These are phyloP conservation scores for Meiosimyza platycephala DNA, from an alignment of 2,888 invertebrate species.

Conservation along the genomic window DNA sequence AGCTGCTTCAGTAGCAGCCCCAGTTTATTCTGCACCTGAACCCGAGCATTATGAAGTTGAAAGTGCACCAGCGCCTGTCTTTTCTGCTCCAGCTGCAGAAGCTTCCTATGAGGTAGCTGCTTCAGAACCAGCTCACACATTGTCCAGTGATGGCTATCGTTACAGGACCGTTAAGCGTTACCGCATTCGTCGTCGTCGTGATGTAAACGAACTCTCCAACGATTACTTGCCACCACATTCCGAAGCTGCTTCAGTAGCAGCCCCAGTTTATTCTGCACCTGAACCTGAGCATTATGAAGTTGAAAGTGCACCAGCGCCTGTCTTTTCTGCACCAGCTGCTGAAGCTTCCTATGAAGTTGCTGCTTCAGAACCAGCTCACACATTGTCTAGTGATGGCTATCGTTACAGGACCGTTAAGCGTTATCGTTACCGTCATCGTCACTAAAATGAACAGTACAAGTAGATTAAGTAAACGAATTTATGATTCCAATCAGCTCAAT, in stretches of 20 bases:
- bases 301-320: constrained; percentile 19
- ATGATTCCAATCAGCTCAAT: not conserved
- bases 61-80: constrained; percentile 17
- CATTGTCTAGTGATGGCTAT: constrained; percentile 34
- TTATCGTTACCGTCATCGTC: constrained; percentile 32
- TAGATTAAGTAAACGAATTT: not conserved
- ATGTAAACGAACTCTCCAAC: constrained; percentile 25
- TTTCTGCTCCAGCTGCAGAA: constrained; percentile 32
- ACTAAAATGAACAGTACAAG: constrained; percentile 32
- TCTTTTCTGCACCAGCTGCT: not conserved
- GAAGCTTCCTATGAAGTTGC: constrained; percentile 26
- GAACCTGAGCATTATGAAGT: constrained; percentile 5
- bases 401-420: constrained; percentile 35
- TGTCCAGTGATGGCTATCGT: constrained; percentile 33
- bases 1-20: constrained; percentile 23
- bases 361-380: constrained; percentile 34
- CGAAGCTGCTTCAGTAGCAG: constrained; percentile 15
- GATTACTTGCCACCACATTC: constrained; percentile 22
- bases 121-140: constrained; percentile 33
- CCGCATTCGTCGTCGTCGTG: constrained; percentile 37
- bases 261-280: constrained; percentile 22
- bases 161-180: constrained; percentile 33
- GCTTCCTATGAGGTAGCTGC: constrained; percentile 21
- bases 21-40: constrained; percentile 22
- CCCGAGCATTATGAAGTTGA: constrained; percentile 15